phyloP scores from a whole-genome alignment of 2,888 invertebrate genomes.

The Sphecodes monilicornis region DNA sequence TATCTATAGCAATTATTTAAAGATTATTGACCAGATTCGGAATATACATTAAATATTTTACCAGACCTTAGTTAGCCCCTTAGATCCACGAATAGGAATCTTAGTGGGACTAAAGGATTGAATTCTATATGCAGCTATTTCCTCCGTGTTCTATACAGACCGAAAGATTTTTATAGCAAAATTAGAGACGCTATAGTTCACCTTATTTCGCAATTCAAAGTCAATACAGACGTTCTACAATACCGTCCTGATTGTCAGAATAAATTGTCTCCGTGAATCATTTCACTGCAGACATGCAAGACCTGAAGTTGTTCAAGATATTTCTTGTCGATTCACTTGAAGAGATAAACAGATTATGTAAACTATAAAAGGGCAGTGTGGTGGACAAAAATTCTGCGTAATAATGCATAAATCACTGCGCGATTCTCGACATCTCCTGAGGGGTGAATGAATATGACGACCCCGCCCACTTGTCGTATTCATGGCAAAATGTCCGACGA shows the following conservation, averaged over 20 bases:
- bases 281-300: neutral
- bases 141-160: neutral
- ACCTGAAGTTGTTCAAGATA: constrained; percentile 45
- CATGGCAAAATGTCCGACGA: constrained; percentile 39
- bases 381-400: constrained; percentile 34
- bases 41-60: no score
- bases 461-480: constrained; percentile 10
- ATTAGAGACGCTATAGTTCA: neutral
- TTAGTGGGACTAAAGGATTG: neutral
- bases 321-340: neutral
- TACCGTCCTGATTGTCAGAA: neutral
- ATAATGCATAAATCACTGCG: constrained; percentile 38
- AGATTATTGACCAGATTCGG: no score
- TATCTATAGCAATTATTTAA: neutral
- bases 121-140: neutral
- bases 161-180: neutral
- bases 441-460: constrained; percentile 33
- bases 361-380: neutral
- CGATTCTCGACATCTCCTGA: neutral
- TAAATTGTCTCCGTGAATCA: neutral
- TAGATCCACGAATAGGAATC: neutral
- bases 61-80: no score
- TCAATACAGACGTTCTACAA: neutral
- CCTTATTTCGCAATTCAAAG: neutral
- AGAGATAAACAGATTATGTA: constrained; percentile 30